These are phyloP conservation scores for Saturnia japonica DNA, from an alignment of 2,888 invertebrate genomes.

Conservation along the genomic window DNA sequence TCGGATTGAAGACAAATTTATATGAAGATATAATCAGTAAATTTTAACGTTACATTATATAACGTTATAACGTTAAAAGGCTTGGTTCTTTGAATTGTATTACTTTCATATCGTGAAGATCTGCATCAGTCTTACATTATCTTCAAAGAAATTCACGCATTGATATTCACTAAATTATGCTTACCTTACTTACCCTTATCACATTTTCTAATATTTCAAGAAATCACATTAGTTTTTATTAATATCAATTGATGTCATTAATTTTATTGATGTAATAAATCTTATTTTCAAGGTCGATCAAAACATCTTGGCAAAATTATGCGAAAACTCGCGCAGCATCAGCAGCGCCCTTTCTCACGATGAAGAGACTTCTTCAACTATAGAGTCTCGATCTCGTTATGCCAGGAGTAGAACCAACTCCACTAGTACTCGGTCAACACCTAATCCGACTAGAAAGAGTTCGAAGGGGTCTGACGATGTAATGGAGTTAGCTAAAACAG, in stretches of 20 bases:
- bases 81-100: neutral
- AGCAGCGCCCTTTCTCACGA: constrained; percentile 69
- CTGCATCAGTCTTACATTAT: neutral
- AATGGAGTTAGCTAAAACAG: constrained; percentile 77
- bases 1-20: neutral
- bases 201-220: neutral
- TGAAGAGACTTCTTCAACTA: constrained; percentile 65
- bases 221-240: neutral
- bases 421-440: constrained; percentile 57
- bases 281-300: constrained; percentile 58
- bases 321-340: constrained; percentile 66
- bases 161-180: neutral
- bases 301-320: constrained; percentile 58
- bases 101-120: neutral
- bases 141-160: neutral
- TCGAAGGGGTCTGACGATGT: constrained; percentile 71
- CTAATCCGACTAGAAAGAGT: constrained; percentile 55
- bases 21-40: neutral
- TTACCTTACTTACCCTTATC: neutral
- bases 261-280: neutral
- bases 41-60: too few species aligned
- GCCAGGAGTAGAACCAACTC: constrained; percentile 58
- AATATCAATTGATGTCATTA: neutral
- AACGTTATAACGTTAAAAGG: too few species aligned
- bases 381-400: constrained; percentile 63